Evolutionary conservation across 2,888 invertebrate species (phyloP).

Genomic region (Pachycephus smyrnensis): DNA sequence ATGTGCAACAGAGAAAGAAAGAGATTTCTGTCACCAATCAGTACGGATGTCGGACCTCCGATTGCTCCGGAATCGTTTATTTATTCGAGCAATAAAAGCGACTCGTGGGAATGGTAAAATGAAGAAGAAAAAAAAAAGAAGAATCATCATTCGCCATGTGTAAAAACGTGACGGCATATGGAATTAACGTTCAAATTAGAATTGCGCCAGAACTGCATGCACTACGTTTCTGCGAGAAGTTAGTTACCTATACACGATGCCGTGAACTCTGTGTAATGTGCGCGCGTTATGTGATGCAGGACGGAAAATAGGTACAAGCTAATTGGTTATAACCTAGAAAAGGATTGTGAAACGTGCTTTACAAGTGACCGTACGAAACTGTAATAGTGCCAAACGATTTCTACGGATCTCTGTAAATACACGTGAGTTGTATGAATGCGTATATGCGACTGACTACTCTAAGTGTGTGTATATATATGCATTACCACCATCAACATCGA

Average conservation of each 20-base stretch:
- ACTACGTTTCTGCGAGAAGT: not conserved
- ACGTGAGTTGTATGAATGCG: not conserved
- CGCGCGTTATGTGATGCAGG: not conserved
- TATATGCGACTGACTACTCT: not conserved
- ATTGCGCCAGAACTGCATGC: not conserved
- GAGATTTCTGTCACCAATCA: no score
- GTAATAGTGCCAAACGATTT: not conserved
- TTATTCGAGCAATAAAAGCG: no score
- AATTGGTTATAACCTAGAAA: not conserved
- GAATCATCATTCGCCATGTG: no score
- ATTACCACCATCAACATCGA: no score
- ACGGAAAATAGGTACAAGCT: not conserved
- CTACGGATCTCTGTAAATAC: not conserved
- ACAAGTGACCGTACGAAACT: not conserved
- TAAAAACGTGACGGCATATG: no score
- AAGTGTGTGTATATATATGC: not conserved
- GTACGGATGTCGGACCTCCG: no score
- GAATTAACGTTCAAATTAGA: no score
- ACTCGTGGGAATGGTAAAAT: no score
- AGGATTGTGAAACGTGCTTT: not conserved
- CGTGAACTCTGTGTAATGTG: not conserved
- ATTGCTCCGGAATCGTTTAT: no score
- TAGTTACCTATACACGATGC: not conserved
- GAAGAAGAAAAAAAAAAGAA: no score
- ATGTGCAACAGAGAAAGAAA: no score